Percentiles rank a stretch among this genome's conserved stretches.
phyloP scores from a whole-genome alignment of 53 echinoderm and acorn worm genomes.

The Holothuria scabra region DNA sequence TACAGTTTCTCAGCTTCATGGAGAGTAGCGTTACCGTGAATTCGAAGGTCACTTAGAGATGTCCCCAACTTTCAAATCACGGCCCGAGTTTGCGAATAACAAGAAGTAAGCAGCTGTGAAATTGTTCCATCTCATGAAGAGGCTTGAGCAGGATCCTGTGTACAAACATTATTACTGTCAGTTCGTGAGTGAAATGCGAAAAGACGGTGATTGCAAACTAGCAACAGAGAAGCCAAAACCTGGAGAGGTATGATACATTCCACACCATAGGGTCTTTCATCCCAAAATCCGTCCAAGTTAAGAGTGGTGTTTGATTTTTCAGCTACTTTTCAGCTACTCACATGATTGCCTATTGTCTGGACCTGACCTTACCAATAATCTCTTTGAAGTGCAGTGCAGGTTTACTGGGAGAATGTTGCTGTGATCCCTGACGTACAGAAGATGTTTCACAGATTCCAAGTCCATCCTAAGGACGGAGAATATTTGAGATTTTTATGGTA shows the following conservation, averaged over 20 bases:
- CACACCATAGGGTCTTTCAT: background rate
- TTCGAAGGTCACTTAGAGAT: slow-evolving; percentile 57
- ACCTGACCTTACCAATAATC: slow-evolving; percentile 62
- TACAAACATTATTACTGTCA: background rate
- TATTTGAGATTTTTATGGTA: too few species aligned
- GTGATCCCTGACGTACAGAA: slow-evolving; percentile 49
- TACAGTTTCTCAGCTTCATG: slow-evolving; percentile 40
- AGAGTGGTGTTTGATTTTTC: background rate
- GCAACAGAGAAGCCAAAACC: too few species aligned
- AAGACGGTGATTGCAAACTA: slow-evolving; percentile 1
- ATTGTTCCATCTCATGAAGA: slow-evolving; percentile 14
- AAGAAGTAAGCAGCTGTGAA: slow-evolving; percentile 43
- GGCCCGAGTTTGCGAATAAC: slow-evolving; percentile 56
- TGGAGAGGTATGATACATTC: slow-evolving; percentile 4
- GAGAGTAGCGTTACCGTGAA: slow-evolving; percentile 33
- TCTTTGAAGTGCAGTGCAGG: slow-evolving; percentile 54
- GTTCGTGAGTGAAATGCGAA: background rate
- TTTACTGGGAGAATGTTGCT: slow-evolving; percentile 55
- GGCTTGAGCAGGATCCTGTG: background rate
- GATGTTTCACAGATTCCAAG: too few species aligned
- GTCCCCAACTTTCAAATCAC: slow-evolving; percentile 50
- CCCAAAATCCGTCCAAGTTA: background rate
- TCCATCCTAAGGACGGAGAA: too few species aligned
- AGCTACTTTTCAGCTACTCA: background rate
- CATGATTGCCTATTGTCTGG: slow-evolving; percentile 52